Evolutionary conservation across 2,113 vertebrate genomes (phyloP).

Genomic region (Osmerus eperlanus): DNA sequence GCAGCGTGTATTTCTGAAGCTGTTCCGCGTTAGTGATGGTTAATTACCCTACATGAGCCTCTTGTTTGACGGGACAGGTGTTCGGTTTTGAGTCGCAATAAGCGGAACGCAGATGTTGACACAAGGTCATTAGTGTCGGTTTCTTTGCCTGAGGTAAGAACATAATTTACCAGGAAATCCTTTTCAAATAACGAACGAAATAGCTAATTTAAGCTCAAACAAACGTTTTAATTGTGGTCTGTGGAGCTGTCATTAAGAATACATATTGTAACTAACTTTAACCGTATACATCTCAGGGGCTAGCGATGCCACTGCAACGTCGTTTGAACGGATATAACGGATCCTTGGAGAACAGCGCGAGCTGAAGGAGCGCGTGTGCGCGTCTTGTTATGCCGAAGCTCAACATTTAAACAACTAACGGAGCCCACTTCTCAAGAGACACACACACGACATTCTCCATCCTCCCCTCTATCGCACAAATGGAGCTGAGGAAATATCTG

Average conservation of each 20-base stretch:
- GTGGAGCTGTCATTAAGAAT: background rate
- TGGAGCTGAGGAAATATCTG: slow-evolving; percentile 67
- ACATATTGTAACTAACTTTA: background rate
- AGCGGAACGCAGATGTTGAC: slow-evolving; percentile 12
- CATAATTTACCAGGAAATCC: background rate
- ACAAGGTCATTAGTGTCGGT: slow-evolving; percentile 25
- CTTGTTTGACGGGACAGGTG: slow-evolving; percentile 55
- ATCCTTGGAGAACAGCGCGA: slow-evolving; percentile 39
- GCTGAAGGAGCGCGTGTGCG: slow-evolving; percentile 27
- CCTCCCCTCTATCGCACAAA: slow-evolving; percentile 40
- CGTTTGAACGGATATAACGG: slow-evolving; percentile 43
- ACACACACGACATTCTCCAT: background rate
- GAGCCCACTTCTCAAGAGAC: background rate
- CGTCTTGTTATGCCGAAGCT: slow-evolving; percentile 13
- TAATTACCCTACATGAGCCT: slow-evolving; percentile 21
- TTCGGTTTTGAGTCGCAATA: slow-evolving; percentile 17
- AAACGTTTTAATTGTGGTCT: background rate
- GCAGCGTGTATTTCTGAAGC: slow-evolving; percentile 27
- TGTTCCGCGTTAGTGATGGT: slow-evolving; percentile 42
- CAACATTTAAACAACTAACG: slow-evolving; percentile 36
- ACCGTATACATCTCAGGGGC: background rate
- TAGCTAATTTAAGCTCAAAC: no score
- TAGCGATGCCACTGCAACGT: slow-evolving; percentile 42
- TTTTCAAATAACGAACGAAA: no score
- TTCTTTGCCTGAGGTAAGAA: slow-evolving; percentile 9